Evolutionary conservation across 2,888 invertebrate genomes (phyloP), one percentile per base, ranked within the genome.

Genomic region (Taphrorychus bicolor): DNA sequence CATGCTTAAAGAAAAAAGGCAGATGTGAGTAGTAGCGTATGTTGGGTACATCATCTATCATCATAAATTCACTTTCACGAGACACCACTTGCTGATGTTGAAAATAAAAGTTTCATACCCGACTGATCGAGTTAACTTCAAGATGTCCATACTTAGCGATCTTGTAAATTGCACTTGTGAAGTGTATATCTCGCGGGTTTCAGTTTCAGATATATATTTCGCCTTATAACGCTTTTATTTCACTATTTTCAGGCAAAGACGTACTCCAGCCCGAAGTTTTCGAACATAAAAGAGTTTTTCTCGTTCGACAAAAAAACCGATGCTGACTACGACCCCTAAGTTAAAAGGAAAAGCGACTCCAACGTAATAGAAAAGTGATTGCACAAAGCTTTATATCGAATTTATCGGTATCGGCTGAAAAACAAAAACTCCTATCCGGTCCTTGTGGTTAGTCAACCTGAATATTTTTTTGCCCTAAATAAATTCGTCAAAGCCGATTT

Each of bases 281-380:
- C 58, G 53, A 52, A 64, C 64, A 58, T 58, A 58, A 64, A 64
- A 49, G 64, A 51, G 64, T 64, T 58, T 58, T 52, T 59, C 23
- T 16, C 22, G 24, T 52, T 51, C 22, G 51, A 18, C 56, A 57
- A 57, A 63, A 63, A 63, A 48, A n/a, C n/a, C 45, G 51, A 19
- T 32, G 23, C 56, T 24, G 41, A 51, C 57, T 17, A 19, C 3
- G 24, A 51, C 16, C 41, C 45, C 48, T 1, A 45, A 45, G 14
- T 17, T 65, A 64, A 64, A 64, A 49, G 58, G 58, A 64, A 58
- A 51, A 64, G 23, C 63, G 58, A 24, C 65, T 23, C 59, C 56
- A 53, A 48, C 59, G 52, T 59, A 66, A 66, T 59, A 59, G 59
- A 59, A 66, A 16, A 59, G 49, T 66, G 65, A 65, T 65, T 49